Base-by-base conservation (phyloP, 2,113 vertebrate species). In the Callaeas wilsoni region DNA sequence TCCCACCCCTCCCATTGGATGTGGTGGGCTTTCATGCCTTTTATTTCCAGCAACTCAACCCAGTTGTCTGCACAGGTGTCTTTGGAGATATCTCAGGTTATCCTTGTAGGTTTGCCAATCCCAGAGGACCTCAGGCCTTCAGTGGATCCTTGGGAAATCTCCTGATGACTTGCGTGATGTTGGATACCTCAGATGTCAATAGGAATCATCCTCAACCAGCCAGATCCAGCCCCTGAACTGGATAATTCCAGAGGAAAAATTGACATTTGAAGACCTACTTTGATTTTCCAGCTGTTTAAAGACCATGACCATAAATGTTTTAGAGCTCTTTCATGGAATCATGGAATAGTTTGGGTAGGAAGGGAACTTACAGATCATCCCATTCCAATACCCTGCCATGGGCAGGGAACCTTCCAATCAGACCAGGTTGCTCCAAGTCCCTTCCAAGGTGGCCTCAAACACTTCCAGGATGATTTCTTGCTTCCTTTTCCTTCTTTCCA, bases 401-500 rank as follows among this genome's bases (percentile, higher is more conserved):
- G 6, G 8, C 25, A 55, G 10, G 39, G 30, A 62, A 41, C 13
- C 14, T 69, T 60, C 46, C 53, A 46, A 29, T 18, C n/a, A 26
- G 3, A 29, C 20, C 25, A 35, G 7, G 21, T 19, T 60, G 20
- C 16, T 83, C n/a, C 70, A 74, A 57, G 15, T 23, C 17, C 42
- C 9, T 15, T 73, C 52, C 50, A 68, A 19, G 0, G 0, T 27
- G 25, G 3, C 12, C 30, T 68, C 10, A 4, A 46, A 32, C 9
- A 60, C 5, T 62, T 76, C n/a, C 26, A 59, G 12, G 21, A 63
- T 50, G 4, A 27, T 9, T 3, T 16, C 17, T 70, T 59, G 10
- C 17, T 89, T 91, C 26, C 33, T 73, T 77, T 75, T 86, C 49
- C 37, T n/a, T 8, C 39, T 79, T 60, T 39, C 32, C 35, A 2